A percentile compares a stretch with the other conserved stretches of the same genome.
phyloP scores from a whole-genome alignment of 2,888 invertebrate species.

The Drosophila hamatofila region DNA sequence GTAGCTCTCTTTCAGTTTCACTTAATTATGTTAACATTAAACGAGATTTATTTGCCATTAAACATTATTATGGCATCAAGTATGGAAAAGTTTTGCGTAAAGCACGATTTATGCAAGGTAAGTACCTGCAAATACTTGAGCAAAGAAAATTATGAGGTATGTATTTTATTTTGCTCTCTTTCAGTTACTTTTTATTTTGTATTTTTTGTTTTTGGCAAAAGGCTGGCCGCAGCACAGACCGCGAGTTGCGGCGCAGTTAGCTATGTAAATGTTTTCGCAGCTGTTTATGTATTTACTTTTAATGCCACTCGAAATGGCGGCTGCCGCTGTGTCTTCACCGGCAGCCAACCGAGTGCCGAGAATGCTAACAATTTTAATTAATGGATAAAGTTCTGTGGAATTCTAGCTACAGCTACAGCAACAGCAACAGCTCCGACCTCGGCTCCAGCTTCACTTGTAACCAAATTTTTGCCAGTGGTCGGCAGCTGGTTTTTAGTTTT shows the following conservation, averaged over 20 bases:
- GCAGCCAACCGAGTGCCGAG: constrained; percentile 68
- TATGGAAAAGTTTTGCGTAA: constrained; percentile 61
- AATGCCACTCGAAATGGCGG: constrained; percentile 61
- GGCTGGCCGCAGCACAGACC: constrained; percentile 31
- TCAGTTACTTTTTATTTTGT: not conserved
- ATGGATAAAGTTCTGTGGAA: constrained; percentile 83
- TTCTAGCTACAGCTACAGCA: constrained; percentile 28
- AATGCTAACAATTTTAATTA: constrained; percentile 84
- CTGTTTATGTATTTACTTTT: constrained; percentile 80
- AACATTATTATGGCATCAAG: constrained; percentile 55
- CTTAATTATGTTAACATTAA: constrained; percentile 67
- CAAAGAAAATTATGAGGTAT: constrained; percentile 48
- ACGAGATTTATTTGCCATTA: constrained; percentile 73
- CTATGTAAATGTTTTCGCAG: constrained; percentile 75
- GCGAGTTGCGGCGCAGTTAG: constrained; percentile 64
- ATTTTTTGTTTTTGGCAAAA: constrained; percentile 7
- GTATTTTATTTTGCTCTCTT: constrained; percentile 14
- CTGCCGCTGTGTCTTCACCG: constrained; percentile 13
- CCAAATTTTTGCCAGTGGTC: constrained; percentile 6
- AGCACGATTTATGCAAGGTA: constrained; percentile 70
- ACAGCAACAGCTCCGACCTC: not conserved
- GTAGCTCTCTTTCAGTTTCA: constrained; percentile 26
- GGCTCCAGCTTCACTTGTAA: not conserved
- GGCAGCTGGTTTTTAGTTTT: constrained; percentile 7
- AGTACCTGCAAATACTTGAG: constrained; percentile 44